Conservation (phyloP, 2,113 vertebrate species). For the Ceratotherium simum region DNA sequence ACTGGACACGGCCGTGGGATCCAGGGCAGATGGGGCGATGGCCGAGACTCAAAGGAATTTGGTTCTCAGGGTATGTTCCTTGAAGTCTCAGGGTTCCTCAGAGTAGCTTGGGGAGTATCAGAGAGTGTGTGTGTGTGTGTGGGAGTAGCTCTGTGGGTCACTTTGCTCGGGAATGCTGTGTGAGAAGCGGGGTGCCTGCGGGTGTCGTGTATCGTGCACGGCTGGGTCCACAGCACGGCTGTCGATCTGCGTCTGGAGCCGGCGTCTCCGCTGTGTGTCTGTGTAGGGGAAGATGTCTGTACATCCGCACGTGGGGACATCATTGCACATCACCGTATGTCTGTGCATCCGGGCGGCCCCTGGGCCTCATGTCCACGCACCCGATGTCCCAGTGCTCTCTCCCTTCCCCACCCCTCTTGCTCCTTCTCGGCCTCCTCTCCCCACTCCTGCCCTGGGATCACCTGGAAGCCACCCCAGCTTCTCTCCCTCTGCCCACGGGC, state of each 20-base stretch:
- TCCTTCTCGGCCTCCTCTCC: background rate
- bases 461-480: background rate
- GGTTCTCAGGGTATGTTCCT: background rate
- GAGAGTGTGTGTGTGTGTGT: background rate
- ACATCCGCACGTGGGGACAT: accelerated
- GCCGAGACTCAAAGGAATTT: background rate
- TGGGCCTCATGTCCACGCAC: background rate
- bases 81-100: background rate
- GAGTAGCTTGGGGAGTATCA: background rate
- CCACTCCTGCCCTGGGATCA: background rate
- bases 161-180: background rate
- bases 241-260: accelerated
- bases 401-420: background rate
- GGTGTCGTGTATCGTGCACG: accelerated
- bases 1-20: background rate
- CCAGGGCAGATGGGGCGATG: background rate
- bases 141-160: background rate
- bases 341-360: background rate
- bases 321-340: background rate
- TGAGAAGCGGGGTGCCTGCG: background rate
- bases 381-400: background rate
- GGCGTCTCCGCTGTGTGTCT: background rate
- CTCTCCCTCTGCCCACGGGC: background rate
- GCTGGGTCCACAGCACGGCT: background rate
- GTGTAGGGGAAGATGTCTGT: background rate